Evolutionary conservation across 2,888 invertebrate species (phyloP), one percentile per base, ranked within the genome.

Genomic region (Drosophila koepferae): DNA sequence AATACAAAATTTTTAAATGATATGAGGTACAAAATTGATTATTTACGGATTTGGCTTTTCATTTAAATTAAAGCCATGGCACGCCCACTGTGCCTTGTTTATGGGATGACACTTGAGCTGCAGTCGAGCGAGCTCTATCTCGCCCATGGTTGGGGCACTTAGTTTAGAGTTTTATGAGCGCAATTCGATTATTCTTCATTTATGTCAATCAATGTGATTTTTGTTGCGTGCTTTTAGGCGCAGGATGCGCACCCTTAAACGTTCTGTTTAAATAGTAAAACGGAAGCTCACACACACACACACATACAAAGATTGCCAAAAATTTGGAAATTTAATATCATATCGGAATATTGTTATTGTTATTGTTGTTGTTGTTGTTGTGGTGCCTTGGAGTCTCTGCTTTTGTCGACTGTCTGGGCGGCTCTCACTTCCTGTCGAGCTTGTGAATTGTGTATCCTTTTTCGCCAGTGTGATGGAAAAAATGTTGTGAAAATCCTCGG

Each of bases 131-230:
- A n/a, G 49, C 18, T 63, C 20, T 20, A 2, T 28, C 28, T 28
- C 28, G 28, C 28, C 10, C n/a, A 38, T 38, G 38, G 38, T 23
- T 20, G 28, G 62, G 62, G 51, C 77, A 80, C 81, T 85, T 85
- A 86, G 89, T 84, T 85, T 88, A 81, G 86, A 86, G 77, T 83
- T 90, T 86, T 89, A 84, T 86, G 79, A 77, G 80, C 78, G 86
- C 88, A 86, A 91, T 89, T 92, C 92, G 89, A 92, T 92, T 92
- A 92, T 91, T 92, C 92, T 92, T 92, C 92, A 92, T 92, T 92
- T 92, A 82, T 88, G 92, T 92, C 92, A 92, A 92, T 92, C 92
- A 92, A 83, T 80, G 68, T 68, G 80, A 83, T 80, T 80, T 80
- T 28, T 64, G 72, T 34, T 78, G 58, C 49, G 58, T 58, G 79